These are phyloP conservation scores for Onychomys torridus DNA, from an alignment of 2,797 vertebrate genomes.

Conservation along the genomic window DNA sequence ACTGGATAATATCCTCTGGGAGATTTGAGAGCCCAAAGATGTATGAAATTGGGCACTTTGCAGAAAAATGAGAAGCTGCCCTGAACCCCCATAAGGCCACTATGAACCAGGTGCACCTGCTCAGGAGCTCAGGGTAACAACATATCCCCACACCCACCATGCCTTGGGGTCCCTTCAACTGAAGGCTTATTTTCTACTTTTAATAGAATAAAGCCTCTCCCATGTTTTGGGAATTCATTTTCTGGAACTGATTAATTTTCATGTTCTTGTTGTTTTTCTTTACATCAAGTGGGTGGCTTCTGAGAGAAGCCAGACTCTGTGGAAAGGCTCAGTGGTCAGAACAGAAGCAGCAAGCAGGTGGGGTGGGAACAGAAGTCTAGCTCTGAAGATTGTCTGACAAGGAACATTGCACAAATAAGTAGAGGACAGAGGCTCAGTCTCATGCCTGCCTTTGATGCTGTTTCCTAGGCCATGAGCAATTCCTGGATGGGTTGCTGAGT, in stretches of 20 bases:
- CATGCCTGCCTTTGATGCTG: not conserved
- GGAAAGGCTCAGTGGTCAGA: too few species aligned
- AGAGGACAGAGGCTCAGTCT: rapidly evolving
- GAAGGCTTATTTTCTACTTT: not conserved
- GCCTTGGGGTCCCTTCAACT: too few species aligned
- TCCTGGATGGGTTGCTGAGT: rapidly evolving
- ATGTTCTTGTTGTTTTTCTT: not conserved
- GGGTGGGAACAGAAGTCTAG: not conserved
- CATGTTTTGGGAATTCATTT: not conserved
- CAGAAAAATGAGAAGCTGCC: not conserved
- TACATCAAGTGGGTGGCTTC: too few species aligned
- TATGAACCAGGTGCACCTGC: not conserved
- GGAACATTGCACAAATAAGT: rapidly evolving
- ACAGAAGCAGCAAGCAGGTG: not conserved
- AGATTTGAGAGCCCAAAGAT: not conserved
- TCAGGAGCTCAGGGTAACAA: not conserved
- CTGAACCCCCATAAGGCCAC: not conserved
- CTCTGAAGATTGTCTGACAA: too few species aligned
- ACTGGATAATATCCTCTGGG: not conserved
- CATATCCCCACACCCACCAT: not conserved
- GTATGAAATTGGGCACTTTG: not conserved
- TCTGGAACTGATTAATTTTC: not conserved
- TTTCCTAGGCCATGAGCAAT: not conserved
- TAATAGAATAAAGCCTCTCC: not conserved
- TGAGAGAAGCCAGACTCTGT: not conserved